phyloP scores from a whole-genome alignment of 2,113 vertebrate species.

The Oncorhynchus masou region DNA sequence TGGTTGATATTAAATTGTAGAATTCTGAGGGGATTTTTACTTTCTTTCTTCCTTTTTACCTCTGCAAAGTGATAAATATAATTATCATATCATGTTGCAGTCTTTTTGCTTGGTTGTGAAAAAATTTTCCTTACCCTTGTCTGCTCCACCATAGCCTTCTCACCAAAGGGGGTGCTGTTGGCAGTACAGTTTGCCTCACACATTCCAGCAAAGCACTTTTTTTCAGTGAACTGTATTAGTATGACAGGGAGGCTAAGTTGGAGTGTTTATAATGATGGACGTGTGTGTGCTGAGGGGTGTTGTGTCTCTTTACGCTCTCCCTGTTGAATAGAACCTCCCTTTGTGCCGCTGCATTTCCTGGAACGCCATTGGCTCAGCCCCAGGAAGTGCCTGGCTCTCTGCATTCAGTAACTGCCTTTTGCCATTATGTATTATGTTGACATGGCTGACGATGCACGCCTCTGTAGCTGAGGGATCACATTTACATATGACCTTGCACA shows the following conservation, averaged over 20 bases:
- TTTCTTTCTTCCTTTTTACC: no score
- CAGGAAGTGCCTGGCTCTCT: conserved; percentile 10
- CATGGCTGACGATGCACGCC: conserved; percentile 49
- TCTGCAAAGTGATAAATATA: no score
- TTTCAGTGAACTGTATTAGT: neutral
- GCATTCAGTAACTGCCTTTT: conserved; percentile 60
- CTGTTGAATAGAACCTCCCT: neutral
- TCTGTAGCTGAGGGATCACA: conserved; percentile 48
- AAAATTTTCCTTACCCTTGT: neutral
- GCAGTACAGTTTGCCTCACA: no score
- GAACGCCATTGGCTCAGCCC: conserved; percentile 14
- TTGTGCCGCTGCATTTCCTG: conserved; percentile 7
- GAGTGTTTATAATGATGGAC: conserved; percentile 27
- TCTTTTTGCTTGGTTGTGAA: no score
- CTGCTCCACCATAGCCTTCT: no score
- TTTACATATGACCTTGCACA: conserved; percentile 74
- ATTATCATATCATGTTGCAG: no score
- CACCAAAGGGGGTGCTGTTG: no score
- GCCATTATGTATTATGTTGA: conserved; percentile 48
- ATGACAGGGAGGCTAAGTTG: neutral
- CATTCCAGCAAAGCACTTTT: no score
- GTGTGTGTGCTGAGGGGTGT: neutral
- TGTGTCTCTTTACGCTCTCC: neutral
- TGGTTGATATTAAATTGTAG: no score
- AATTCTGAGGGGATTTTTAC: no score